Conservation (phyloP, 2,797 vertebrate species). For the Coccyzus lansbergi region DNA sequence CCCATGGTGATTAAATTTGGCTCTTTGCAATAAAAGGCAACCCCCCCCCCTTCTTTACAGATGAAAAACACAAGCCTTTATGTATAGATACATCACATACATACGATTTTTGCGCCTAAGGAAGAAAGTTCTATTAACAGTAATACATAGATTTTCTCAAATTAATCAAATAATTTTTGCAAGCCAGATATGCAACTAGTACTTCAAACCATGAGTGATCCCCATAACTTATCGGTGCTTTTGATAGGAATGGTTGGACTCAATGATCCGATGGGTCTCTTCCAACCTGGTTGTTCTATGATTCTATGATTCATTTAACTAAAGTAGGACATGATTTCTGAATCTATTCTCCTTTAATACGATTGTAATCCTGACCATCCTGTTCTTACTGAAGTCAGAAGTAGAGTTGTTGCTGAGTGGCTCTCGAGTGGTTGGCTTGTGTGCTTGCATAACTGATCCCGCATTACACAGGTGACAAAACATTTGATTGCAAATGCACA, state of each 20-base stretch:
- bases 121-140: neutral
- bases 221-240: neutral
- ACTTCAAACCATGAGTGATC: neutral
- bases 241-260: no score
- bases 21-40: neutral
- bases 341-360: constrained; percentile 58
- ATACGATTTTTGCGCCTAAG: neutral
- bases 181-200: neutral
- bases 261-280: no score
- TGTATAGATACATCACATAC: neutral
- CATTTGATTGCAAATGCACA: no score
- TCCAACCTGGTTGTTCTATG: no score
- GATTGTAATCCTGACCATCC: constrained; percentile 43
- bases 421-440: neutral
- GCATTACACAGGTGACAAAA: neutral
- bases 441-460: constrained; percentile 7
- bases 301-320: constrained; percentile 14
- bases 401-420: neutral
- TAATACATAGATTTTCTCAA: neutral
- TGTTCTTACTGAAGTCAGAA: neutral
- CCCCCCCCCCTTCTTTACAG: neutral
- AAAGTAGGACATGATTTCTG: constrained; percentile 61
- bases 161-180: neutral
- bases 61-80: neutral
- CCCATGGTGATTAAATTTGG: neutral